Evolutionary conservation across 2,113 vertebrate genomes (phyloP).

Genomic region (Macquaria australasica): DNA sequence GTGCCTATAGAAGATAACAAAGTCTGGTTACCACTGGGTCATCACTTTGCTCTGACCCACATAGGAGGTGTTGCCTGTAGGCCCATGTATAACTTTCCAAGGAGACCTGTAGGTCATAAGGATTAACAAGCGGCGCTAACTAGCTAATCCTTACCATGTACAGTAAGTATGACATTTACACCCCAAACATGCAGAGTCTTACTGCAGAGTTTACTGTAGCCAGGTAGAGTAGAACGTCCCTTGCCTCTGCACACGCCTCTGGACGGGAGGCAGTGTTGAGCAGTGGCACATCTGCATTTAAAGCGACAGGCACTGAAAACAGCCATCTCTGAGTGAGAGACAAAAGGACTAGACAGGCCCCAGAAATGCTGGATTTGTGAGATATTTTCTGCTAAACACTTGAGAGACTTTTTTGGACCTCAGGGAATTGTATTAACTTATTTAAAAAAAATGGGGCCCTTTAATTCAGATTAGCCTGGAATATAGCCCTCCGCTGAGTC

Average conservation of each 20-base stretch:
- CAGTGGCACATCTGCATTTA: constrained; percentile 33
- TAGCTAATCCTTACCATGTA: constrained; percentile 15
- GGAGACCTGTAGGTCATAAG: constrained; percentile 29
- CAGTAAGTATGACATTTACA: background rate
- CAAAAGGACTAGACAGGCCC: background rate
- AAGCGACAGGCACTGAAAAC: constrained; percentile 12
- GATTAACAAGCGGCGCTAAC: constrained; percentile 27
- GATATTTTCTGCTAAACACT: constrained; percentile 15
- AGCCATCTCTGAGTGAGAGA: background rate
- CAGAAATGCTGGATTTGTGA: constrained; percentile 14
- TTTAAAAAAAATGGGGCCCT: constrained; percentile 33
- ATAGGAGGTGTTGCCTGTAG: background rate
- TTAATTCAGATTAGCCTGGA: constrained; percentile 59
- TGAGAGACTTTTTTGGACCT: constrained; percentile 15
- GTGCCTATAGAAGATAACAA: background rate
- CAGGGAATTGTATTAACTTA: constrained; percentile 30
- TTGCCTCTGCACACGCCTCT: background rate
- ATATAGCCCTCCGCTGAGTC: constrained; percentile 57
- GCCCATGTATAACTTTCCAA: constrained; percentile 12
- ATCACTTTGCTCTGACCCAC: background rate
- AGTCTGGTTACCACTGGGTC: background rate
- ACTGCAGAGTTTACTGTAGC: background rate
- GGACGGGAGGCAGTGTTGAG: background rate
- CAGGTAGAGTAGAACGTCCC: background rate
- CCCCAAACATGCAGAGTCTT: background rate